Evolutionary conservation across 1,140 invertebrate species (phyloP), one percentile per base, ranked within the genome.

Genomic region (Subanguina moxae): DNA sequence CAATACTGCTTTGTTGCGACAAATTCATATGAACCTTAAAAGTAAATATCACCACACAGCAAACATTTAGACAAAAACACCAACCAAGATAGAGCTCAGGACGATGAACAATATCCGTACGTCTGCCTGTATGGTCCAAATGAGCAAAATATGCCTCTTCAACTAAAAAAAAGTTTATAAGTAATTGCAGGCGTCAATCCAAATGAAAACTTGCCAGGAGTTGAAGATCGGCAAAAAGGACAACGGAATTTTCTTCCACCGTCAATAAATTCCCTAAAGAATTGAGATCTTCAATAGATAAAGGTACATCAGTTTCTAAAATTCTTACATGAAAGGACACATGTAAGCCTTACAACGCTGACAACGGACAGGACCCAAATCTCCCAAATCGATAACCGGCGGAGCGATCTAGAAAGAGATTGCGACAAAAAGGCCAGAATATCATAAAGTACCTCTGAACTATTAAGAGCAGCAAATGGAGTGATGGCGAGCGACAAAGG

Each of bases 301-400:
- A 38, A 38, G 11, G 11, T 38, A 11, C 32, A 38, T 3, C 32
- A 38, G 11, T 38, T 38, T 38, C 11, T 11, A 38, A 38, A 38
- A 11, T 38, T 38, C 32, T 38, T 38, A 38, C 94, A 98, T 99
- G 79, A 90, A 92, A 1, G 95, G 93, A 83, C 91, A 94, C 91
- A 99, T 98, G 83, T 99, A 99, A 0, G 94, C 94, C 86, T 98
- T 98, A 85, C 96, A 99, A 58, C 96, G 87, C 71, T 90, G 88
- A 84, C 96, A 99, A 32, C 96, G 87, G 38, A 98, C 91, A 15
- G 95, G 95, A 11, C 94, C 95, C 76, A 91, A 85, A 62, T 90
- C 89, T 17, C 93, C 93, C 80, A 95, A 90, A 84, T 94, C 90
- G 19, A 94, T 88, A 57, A 94, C 87, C 0, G 91, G 91, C 9